Base-by-base conservation (phyloP, 2,113 vertebrate genomes). In the Phrynocephalus versicolor region DNA sequence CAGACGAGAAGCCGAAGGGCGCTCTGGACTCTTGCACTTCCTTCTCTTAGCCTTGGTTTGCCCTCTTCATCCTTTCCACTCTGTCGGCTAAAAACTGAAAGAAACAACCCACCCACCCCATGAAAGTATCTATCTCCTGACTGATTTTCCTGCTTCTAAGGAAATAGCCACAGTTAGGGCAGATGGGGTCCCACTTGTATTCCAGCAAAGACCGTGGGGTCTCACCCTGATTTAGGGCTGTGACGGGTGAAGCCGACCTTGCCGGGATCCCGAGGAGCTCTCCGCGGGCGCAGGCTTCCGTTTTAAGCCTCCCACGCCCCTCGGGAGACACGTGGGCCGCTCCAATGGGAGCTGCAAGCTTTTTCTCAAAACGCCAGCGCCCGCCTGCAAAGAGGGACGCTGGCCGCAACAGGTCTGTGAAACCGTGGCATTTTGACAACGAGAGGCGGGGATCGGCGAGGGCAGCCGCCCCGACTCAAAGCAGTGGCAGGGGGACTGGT, bases 1-100 rank as follows among this genome's bases (percentile, higher is more conserved):
- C 0, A 6, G 27, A 2, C 2, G 79, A 21, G 0, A 1, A 18
- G 0, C 0, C 0, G 1, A 16, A 64, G 10, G 37, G 8, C 25
- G 1, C 10, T 15, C 9, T 12, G 10, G 35, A 10, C 14, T 21
- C 71, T 64, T 18, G 33, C 14, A 12, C 69, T 1, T 2, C 77
- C 57, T n/a, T 5, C 30, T 35, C n/a, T 2, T 27, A 1, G 27
- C 33, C 33, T 23, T 37, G 6, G 23, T 18, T 55, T 25, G 39
- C 39, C 2, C 19, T 35, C 30, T 0, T 14, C 30, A 10, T 8
- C 10, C 5, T 6, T 7, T 1, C 3, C 57, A 18, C 1, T 23
- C 19, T 25, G 57, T 25, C 16, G 23, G 33, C 19, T 64, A 0
- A 74, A 16, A 74, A 74, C n/a, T n/a, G n/a, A 21, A 10, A 62